Percentiles rank a stretch among this genome's conserved stretches.
Evolutionary conservation across 2,888 invertebrate genomes (phyloP).

Genomic region (Melipona beecheii): DNA sequence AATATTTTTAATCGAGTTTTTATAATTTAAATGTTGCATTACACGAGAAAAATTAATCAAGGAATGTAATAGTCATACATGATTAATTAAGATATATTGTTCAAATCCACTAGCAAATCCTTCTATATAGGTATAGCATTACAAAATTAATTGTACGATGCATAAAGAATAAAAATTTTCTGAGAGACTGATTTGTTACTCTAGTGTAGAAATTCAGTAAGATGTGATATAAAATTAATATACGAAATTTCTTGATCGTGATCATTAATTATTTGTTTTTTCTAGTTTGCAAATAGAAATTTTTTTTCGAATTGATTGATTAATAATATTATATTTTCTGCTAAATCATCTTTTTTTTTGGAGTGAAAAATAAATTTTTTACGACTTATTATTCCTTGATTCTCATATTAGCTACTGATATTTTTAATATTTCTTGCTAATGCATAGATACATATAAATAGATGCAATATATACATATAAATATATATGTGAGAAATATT

Average conservation of each 20-base stretch:
- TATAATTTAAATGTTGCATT: not conserved
- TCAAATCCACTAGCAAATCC: slow-evolving; percentile 4
- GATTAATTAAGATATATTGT: slow-evolving; percentile 9
- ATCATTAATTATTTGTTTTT: slow-evolving; percentile 25
- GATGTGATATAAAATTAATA: slow-evolving; percentile 1
- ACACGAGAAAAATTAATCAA: not conserved
- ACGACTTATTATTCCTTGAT: too few species aligned
- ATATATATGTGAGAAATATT: too few species aligned
- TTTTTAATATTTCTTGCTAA: too few species aligned
- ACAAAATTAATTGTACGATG: not conserved
- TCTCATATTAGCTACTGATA: too few species aligned
- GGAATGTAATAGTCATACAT: not conserved
- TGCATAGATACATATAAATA: too few species aligned
- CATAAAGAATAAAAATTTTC: not conserved
- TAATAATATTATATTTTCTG: too few species aligned
- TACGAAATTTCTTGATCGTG: not conserved
- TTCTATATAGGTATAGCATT: not conserved
- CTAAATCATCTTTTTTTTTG: too few species aligned
- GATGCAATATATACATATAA: too few species aligned
- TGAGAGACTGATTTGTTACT: not conserved
- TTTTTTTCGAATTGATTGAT: too few species aligned
- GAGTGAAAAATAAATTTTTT: too few species aligned
- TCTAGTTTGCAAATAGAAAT: too few species aligned
- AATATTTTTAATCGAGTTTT: not conserved
- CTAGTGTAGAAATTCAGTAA: slow-evolving; percentile 12